Evolutionary conservation across 2,797 vertebrate genomes (phyloP).

Genomic region (Scolopax rusticola): DNA sequence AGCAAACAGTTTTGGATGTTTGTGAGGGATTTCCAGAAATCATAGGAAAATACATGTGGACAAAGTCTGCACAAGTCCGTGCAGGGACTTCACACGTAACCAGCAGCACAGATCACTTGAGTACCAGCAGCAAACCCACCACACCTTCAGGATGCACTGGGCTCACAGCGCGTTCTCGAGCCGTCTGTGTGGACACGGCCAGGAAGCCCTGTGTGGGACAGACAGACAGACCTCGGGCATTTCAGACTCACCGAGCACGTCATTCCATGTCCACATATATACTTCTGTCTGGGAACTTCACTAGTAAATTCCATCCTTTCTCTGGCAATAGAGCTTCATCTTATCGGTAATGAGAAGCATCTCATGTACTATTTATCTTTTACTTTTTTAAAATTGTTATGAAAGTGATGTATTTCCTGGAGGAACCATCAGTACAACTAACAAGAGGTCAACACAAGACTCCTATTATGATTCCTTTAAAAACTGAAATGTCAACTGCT

Average conservation of each 20-base stretch:
- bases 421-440: not conserved
- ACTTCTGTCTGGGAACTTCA: not conserved
- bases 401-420: not conserved
- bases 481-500: not conserved
- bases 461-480: not conserved
- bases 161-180: not conserved
- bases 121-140: rapidly evolving
- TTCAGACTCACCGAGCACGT: not conserved
- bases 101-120: not conserved
- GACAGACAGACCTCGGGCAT: rapidly evolving
- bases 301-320: not conserved
- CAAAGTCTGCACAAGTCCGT: not conserved
- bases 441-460: not conserved
- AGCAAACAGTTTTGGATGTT: not conserved
- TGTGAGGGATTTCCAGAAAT: not conserved
- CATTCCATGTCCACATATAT: not conserved
- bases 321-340: not conserved
- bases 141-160: rapidly evolving
- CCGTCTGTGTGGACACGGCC: not conserved
- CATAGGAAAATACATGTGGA: not conserved
- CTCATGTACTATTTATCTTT: not conserved
- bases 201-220: not conserved
- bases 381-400: not conserved
- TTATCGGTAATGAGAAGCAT: not conserved
- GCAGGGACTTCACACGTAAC: not conserved